Conservation (phyloP, 1,140 invertebrate species). For the Holotrichia oblita region DNA sequence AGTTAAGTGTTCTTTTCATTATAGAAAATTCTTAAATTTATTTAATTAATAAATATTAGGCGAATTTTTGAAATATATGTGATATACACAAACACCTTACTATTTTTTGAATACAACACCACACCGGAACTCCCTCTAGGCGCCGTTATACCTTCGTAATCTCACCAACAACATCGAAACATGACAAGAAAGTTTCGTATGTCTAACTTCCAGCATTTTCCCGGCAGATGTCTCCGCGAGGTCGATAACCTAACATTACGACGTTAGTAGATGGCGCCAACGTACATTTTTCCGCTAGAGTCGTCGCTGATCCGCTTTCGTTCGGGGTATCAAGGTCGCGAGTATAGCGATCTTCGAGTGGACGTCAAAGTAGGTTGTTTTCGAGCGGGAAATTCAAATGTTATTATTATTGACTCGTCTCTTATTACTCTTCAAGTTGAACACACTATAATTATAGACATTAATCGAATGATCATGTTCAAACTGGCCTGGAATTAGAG, state of each 20-base stretch:
- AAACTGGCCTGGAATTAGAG: background rate
- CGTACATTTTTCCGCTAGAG: background rate
- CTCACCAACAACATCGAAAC: background rate
- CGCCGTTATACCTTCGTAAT: background rate
- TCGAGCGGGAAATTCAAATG: too few species aligned
- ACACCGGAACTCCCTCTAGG: background rate
- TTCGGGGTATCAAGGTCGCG: background rate
- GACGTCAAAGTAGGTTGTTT: too few species aligned
- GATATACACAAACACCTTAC: too few species aligned
- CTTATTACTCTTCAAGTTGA: too few species aligned
- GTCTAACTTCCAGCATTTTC: background rate
- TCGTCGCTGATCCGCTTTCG: background rate
- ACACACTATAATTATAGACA: constrained; percentile 22
- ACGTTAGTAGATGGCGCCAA: background rate
- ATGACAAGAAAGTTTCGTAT: background rate
- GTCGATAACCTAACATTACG: background rate
- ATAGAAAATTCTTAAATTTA: too few species aligned
- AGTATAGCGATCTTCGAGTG: too few species aligned
- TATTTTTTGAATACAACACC: too few species aligned
- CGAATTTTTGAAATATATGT: too few species aligned
- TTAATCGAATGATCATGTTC: background rate
- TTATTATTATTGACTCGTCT: too few species aligned
- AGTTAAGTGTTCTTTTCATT: too few species aligned
- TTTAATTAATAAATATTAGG: too few species aligned
- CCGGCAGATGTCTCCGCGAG: background rate